Evolutionary conservation across 2,113 vertebrate species (phyloP).

Genomic region (Solea senegalensis): DNA sequence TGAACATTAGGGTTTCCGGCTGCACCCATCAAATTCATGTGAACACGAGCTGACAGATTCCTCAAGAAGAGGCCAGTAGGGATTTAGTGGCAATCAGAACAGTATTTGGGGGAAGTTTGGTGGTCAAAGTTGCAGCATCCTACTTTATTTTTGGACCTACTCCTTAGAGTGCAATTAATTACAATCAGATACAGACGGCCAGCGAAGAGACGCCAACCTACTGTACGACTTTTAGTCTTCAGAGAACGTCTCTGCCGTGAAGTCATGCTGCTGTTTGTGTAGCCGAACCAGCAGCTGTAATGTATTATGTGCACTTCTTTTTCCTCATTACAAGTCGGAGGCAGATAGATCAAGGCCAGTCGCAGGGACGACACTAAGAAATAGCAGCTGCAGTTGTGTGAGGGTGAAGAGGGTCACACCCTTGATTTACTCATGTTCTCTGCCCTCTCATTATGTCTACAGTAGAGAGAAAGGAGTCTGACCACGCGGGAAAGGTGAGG

Average conservation of each 20-base stretch:
- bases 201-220: constrained; percentile 1
- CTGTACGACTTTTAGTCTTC: not conserved
- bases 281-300: not conserved
- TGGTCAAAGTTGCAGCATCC: constrained; percentile 40
- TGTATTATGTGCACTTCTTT: constrained; percentile 2
- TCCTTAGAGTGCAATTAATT: constrained; percentile 27
- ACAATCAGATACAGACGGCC: constrained; percentile 10
- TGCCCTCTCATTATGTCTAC: constrained; percentile 51
- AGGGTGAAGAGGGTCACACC: constrained; percentile 7
- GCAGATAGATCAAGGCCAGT: not conserved
- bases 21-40: constrained; percentile 47
- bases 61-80: constrained; percentile 43
- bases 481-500: constrained; percentile 61
- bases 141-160: constrained; percentile 39
- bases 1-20: constrained; percentile 57
- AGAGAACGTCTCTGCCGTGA: not conserved
- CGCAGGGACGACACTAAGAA: constrained; percentile 5
- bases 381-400: constrained; percentile 23
- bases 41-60: constrained; percentile 39
- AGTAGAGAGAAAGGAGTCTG: constrained; percentile 55
- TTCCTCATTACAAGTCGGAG: constrained; percentile 14
- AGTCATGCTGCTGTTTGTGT: not conserved
- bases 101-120: constrained; percentile 58
- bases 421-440: constrained; percentile 31
- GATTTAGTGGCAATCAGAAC: constrained; percentile 51